A percentile compares a stretch with the other conserved stretches of the same genome.
Evolutionary conservation across 2,888 invertebrate species (phyloP).

Genomic region (Agrotis puta): DNA sequence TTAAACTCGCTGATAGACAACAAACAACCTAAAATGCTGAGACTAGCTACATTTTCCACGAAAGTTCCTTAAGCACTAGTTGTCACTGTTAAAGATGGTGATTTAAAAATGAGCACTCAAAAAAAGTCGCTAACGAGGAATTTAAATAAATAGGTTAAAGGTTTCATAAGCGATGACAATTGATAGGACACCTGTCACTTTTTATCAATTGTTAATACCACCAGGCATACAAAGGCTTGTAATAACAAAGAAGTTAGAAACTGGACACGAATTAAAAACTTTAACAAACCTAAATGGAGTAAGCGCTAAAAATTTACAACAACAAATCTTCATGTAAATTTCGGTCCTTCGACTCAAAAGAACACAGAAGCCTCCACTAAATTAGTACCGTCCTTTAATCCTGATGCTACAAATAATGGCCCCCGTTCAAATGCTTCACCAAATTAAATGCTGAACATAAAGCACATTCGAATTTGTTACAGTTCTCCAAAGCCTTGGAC

Average conservation of each 20-base stretch:
- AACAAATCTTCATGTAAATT: conserved; percentile 23
- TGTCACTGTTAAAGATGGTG: no score
- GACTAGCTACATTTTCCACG: no score
- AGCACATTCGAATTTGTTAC: conserved; percentile 62
- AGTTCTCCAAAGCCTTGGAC: conserved; percentile 62
- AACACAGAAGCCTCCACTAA: conserved; percentile 34
- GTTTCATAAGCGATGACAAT: not conserved
- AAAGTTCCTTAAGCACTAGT: no score
- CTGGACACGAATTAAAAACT: conserved; percentile 8
- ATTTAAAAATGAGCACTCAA: no score
- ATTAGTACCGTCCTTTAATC: conserved; percentile 41
- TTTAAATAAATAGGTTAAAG: not conserved
- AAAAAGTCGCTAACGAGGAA: no score
- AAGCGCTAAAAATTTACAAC: conserved; percentile 2
- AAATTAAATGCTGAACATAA: conserved; percentile 54
- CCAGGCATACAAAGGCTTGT: not conserved
- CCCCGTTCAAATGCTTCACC: conserved; percentile 56
- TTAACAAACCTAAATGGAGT: conserved; percentile 11
- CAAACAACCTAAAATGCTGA: not conserved
- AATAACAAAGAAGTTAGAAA: not conserved
- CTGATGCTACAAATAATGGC: conserved; percentile 41
- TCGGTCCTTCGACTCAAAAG: conserved; percentile 20
- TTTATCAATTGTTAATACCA: not conserved
- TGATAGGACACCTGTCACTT: no score
- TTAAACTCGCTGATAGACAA: not conserved